A percentile compares a stretch with the other conserved stretches of the same genome.
Evolutionary conservation across 2,113 vertebrate genomes (phyloP).

Genomic region (Suncus etruscus): DNA sequence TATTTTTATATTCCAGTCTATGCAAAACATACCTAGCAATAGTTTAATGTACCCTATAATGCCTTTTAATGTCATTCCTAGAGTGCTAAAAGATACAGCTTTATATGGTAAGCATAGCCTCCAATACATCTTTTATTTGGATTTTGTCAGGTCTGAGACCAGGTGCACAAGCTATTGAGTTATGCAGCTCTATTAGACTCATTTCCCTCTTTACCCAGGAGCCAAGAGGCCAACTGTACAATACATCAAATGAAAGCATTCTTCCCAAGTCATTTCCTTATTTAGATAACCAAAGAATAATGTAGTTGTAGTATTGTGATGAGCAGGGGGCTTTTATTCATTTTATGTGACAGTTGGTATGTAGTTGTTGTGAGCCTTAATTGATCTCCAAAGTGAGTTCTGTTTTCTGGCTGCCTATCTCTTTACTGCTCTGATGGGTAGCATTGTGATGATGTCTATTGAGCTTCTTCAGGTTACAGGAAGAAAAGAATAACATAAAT

Average conservation of each 20-base stretch:
- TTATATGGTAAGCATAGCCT: neutral
- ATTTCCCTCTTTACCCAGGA: neutral
- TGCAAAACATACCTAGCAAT: neutral
- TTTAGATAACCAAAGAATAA: slow-evolving; percentile 13
- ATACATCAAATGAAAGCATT: neutral
- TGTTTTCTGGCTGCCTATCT: slow-evolving; percentile 24
- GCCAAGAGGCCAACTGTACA: neutral
- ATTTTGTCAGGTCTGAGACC: neutral
- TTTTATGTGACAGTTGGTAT: neutral
- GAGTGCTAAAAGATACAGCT: neutral
- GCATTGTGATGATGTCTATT: slow-evolving; percentile 1
- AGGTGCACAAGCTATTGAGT: neutral
- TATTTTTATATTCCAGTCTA: neutral
- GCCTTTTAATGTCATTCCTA: neutral
- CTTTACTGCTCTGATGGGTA: slow-evolving; percentile 10
- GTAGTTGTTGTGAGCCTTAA: slow-evolving; percentile 21
- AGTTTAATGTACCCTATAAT: neutral
- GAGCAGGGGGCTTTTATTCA: neutral
- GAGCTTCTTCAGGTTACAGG: slow-evolving; percentile 34
- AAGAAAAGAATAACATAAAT: slow-evolving; percentile 28
- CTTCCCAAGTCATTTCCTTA: slow-evolving; percentile 7
- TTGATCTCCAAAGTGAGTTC: slow-evolving; percentile 45
- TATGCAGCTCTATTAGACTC: neutral
- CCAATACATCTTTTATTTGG: neutral
- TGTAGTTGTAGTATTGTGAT: neutral